Base-by-base conservation (phyloP, 2,888 invertebrate genomes). In the Seira sanloemensis region DNA sequence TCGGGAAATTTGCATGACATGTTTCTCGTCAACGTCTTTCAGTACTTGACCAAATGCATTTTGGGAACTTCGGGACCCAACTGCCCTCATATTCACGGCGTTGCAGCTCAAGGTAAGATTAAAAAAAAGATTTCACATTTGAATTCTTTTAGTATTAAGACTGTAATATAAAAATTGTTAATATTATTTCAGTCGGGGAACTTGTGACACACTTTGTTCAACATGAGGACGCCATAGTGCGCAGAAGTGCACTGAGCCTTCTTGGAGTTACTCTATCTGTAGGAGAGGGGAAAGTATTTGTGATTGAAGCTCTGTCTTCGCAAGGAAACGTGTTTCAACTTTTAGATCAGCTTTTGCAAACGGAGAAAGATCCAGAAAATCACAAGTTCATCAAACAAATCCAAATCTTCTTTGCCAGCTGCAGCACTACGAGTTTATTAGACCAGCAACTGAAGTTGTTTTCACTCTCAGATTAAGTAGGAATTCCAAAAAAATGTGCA, bases 51-150 rank as follows among this genome's bases (percentile, higher is more conserved):
- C 1, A 67, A 75, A 62, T 84, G 87, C 65, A 23, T 89, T 5
- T 23, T 89, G 7, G 88, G 87, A 7, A 76, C 86, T 1, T 72
- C 86, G 16, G 87, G 88, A 4, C 84, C 85, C 4, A 81, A 72
- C 4, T 88, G 87, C 62, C 85, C 86, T n/a, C 88, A 89, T 76
- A 84, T 88, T 21, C 46, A 87, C 18, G 83, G 78, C 76, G 65
- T 89, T 25, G 84, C 88, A 2, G 21, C 76, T 25, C 89, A 89
- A 74, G 84, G 89, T 89, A 86, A 77, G 27, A n/a, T n/a, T n/a
- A n/a, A n/a, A 65, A 46, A 68, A 21, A 25, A 5, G 25, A 24
- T 46, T 62, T 37, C 12, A 7, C 12, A 37, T 37, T 37, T n/a
- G n/a, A n/a, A n/a, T 54, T 50, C 27, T 79, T 73, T 65, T 73